Evolutionary conservation across 2,797 vertebrate species (phyloP), one percentile per base, ranked within the genome.

Genomic region (Vespertilio murinus): DNA sequence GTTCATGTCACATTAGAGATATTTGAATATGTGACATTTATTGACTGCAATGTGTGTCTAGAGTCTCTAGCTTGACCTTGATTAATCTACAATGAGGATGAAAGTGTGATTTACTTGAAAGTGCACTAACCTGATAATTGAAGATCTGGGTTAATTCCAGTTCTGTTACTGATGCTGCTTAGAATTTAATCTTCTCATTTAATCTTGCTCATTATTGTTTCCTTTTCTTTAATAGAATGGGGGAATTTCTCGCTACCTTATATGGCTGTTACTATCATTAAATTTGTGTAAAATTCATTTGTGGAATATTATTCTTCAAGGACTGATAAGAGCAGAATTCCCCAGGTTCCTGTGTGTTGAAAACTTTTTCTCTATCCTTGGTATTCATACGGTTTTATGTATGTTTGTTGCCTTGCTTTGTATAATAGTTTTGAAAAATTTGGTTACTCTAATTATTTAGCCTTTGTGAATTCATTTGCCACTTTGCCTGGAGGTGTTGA

Each of bases 91-190:
- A 90, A 74, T 75, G 42, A 90, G 33, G 56, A 93, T n/a, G 91
- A 92, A 67, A 18, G 17, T 91, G 28, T 75, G 67, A 65, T 40
- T 87, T 93, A 90, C 73, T 90, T 74, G 71, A 77, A 95, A 93
- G 18, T 89, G 89, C 81, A 75, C 54, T 84, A 78, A 75, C 35
- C 54, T 87, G 38, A 70, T 87, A 74, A 83, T 75, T 92, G 87
- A 75, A 87, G 49, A 95, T 49, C 13, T 90, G 33, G 77, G 54
- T 70, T 84, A 77, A 81, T 81, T 90, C 73, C 61, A 93, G 77
- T 80, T 70, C 65, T 84, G 45, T 67, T 80, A 25, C 54, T 84
- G 22, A 84, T 87, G 69, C 35, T 84, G 10, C 38, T 93, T 94
- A 92, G 45, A 91, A 90, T 87, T 89, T 64, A 80, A 23, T 82